Conservation (phyloP, 2,113 vertebrate genomes). For the Gopherus flavomarginatus region DNA sequence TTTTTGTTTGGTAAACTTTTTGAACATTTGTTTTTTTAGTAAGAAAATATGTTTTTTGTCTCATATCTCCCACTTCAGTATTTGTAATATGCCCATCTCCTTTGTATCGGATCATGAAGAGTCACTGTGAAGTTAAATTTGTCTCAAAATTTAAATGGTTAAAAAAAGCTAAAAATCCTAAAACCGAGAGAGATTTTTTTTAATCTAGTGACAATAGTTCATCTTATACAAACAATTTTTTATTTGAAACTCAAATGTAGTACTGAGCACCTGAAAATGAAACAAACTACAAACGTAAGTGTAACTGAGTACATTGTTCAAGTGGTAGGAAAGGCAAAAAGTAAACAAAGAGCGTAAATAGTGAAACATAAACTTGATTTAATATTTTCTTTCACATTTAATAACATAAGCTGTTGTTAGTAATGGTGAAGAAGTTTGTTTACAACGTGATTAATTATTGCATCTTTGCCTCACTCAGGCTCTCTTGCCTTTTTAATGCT, state of each 20-base stretch:
- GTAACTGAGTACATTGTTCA: not conserved
- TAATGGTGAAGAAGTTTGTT: not conserved
- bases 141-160: not conserved
- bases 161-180: not conserved
- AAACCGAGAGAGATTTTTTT: not conserved
- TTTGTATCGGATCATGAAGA: slow-evolving; percentile 10
- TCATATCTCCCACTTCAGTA: not conserved
- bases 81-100: not conserved
- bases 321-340: not conserved
- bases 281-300: not conserved
- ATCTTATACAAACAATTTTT: not conserved
- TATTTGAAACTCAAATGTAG: not conserved
- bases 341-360: not conserved
- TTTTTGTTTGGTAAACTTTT: not conserved
- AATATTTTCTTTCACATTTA: not conserved
- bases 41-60: not conserved
- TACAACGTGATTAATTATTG: not conserved
- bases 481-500: not conserved
- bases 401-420: not conserved
- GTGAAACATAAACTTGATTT: not conserved
- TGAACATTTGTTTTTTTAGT: not conserved
- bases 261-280: not conserved
- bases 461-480: not conserved
- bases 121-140: not conserved
- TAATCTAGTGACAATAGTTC: not conserved